Conservation (phyloP, 2,888 invertebrate genomes). For the Patella caerulea region DNA sequence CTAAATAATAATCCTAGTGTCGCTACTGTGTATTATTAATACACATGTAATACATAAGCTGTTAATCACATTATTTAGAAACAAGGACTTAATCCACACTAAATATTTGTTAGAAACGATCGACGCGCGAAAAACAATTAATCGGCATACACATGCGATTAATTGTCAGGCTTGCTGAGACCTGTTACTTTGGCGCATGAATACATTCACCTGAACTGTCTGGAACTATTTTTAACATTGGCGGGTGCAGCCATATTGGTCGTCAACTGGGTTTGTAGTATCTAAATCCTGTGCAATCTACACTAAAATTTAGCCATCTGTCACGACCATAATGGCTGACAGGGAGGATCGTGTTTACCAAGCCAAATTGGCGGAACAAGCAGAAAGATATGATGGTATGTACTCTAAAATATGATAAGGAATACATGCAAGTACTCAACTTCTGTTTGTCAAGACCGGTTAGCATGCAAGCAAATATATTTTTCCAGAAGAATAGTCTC, state of each 20-base stretch:
- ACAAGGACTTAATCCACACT: too few relatives aligned
- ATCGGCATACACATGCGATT: neutral
- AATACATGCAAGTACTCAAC: too few relatives aligned
- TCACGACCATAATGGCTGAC: conserved; percentile 80
- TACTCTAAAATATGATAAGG: conserved; percentile 51
- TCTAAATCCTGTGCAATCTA: conserved; percentile 48
- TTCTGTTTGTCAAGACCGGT: too few relatives aligned
- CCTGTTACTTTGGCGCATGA: conserved; percentile 25
- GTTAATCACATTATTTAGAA: too few relatives aligned
- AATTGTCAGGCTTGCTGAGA: conserved; percentile 4
- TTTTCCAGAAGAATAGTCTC: too few relatives aligned
- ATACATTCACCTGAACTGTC: conserved; percentile 31
- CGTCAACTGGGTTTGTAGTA: conserved; percentile 27
- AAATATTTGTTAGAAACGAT: too few relatives aligned
- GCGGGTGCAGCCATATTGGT: conserved; percentile 50
- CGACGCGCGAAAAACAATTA: neutral
- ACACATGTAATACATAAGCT: too few relatives aligned
- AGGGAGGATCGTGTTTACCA: conserved; percentile 99
- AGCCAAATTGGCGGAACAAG: conserved; percentile 99
- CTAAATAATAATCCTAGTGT: too few relatives aligned
- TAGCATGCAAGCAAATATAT: too few relatives aligned
- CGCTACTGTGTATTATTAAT: too few relatives aligned
- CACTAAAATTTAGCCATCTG: conserved; percentile 35
- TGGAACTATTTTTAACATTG: conserved; percentile 47
- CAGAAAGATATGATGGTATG: conserved; percentile 99